A percentile compares a stretch with the other conserved stretches of the same genome.
Conservation (phyloP, 2,888 invertebrate genomes). For the Amblyteles armatorius region DNA sequence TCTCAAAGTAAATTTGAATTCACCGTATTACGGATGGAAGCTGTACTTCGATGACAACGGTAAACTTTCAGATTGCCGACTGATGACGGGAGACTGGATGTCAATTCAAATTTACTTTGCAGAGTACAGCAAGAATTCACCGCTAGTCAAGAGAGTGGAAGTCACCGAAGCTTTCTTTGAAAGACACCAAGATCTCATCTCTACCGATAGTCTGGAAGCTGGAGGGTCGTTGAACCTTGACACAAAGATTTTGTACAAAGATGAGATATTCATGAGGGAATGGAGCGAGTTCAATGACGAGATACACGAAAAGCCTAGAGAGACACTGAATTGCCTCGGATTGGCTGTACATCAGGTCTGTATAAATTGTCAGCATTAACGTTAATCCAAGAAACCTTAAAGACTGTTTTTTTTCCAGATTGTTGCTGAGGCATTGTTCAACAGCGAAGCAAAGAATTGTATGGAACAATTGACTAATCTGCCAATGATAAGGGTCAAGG, state of each 20-base stretch:
- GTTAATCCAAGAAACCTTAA: background rate
- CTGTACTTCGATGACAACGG: conserved; percentile 92
- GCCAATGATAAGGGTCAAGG: conserved; percentile 86
- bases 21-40: conserved; percentile 89
- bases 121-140: conserved; percentile 83
- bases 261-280: conserved; percentile 86
- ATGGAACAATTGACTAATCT: conserved; percentile 79
- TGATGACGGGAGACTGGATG: background rate
- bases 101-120: background rate
- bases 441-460: conserved; percentile 84
- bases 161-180: conserved; percentile 87
- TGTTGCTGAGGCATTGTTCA: conserved; percentile 73
- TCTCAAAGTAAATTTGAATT: conserved; percentile 67
- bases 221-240: conserved; percentile 87
- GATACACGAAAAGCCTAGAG: conserved; percentile 89
- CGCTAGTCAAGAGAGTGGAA: conserved; percentile 85
- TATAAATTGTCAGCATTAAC: background rate
- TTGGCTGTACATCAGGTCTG: conserved; percentile 92
- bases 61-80: conserved; percentile 73
- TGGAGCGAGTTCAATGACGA: conserved; percentile 90
- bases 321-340: conserved; percentile 90
- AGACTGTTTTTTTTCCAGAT: conserved; percentile 71
- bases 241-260: conserved; percentile 86
- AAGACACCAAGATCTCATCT: conserved; percentile 85
- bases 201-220: conserved; percentile 87